A percentile compares a stretch with the other conserved stretches of the same genome.
Evolutionary conservation across 2,888 invertebrate genomes (phyloP).

Genomic region (Holacanthella duospinosa): DNA sequence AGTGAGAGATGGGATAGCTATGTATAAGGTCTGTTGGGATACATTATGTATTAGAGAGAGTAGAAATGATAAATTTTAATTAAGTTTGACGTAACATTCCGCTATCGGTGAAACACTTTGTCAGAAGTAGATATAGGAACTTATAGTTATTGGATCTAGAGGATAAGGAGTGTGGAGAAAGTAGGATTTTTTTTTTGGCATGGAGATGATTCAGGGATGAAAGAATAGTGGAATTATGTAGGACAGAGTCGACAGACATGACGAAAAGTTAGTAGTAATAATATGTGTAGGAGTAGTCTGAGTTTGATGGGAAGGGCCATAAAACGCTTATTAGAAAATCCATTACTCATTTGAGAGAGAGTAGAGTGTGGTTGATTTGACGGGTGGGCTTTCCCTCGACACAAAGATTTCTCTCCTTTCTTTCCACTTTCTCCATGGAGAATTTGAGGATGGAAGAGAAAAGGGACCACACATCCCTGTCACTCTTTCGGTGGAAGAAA

Average conservation of each 20-base stretch:
- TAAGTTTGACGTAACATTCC: not conserved
- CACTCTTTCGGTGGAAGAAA: not conserved
- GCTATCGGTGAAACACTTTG: not conserved
- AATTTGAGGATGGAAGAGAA: not conserved
- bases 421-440: not conserved
- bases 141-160: not conserved
- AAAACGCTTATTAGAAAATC: constrained; percentile 21
- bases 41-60: not conserved
- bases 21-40: not conserved
- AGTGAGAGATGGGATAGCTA: not conserved
- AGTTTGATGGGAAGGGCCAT: constrained; percentile 14
- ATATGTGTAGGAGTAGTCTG: not conserved
- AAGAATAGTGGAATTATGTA: not conserved
- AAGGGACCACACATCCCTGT: not conserved
- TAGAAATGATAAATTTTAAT: constrained; percentile 5
- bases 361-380: constrained; percentile 12
- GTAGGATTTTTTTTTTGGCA: not conserved
- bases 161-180: not conserved
- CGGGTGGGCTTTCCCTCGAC: not conserved
- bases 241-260: not conserved
- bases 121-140: not conserved
- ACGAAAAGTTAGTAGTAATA: not conserved
- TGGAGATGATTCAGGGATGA: not conserved
- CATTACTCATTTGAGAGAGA: constrained; percentile 17
- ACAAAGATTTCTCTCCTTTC: not conserved